phyloP scores from a whole-genome alignment of 2,797 vertebrate species.

The Eulemur coronatus region DNA sequence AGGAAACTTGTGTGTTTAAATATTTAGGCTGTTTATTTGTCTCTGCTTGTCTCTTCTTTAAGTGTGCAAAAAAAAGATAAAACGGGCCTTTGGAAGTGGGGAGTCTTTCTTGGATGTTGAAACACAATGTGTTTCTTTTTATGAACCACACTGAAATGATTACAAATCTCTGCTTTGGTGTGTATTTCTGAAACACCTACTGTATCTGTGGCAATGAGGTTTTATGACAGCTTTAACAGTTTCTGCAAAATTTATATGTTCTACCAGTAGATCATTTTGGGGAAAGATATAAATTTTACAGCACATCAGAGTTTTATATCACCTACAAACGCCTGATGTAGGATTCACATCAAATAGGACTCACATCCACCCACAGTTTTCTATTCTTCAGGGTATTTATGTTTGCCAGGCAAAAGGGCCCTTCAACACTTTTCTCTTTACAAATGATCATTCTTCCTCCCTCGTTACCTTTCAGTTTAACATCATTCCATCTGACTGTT shows the following conservation, averaged over 20 bases:
- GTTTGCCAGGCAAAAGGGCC: slow-evolving; percentile 76
- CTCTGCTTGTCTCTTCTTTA: slow-evolving; percentile 76
- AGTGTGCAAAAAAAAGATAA: slow-evolving; percentile 81
- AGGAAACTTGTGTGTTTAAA: slow-evolving; percentile 82
- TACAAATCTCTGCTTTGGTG: slow-evolving; percentile 79
- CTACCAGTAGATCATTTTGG: slow-evolving; percentile 77
- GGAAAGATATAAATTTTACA: slow-evolving; percentile 84
- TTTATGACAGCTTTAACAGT: slow-evolving; percentile 85
- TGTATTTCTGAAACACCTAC: slow-evolving; percentile 80
- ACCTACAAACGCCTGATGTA: slow-evolving; percentile 81
- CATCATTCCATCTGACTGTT: slow-evolving; percentile 49
- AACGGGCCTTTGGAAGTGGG: slow-evolving; percentile 79
- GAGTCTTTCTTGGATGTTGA: slow-evolving; percentile 75
- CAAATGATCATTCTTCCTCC: slow-evolving; percentile 56
- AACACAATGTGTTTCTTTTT: slow-evolving; percentile 78
- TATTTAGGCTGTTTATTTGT: slow-evolving; percentile 84
- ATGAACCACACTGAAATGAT: slow-evolving; percentile 82
- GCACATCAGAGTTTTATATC: slow-evolving; percentile 82
- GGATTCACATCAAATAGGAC: slow-evolving; percentile 79
- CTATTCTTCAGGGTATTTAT: slow-evolving; percentile 80
- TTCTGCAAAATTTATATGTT: slow-evolving; percentile 84
- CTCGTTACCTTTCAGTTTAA: slow-evolving; percentile 64
- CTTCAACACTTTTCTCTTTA: slow-evolving; percentile 69
- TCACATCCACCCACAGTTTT: slow-evolving; percentile 71
- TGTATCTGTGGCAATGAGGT: slow-evolving; percentile 82